Base-by-base conservation (phyloP, 2,797 vertebrate genomes). In the Nyctibius grandis region DNA sequence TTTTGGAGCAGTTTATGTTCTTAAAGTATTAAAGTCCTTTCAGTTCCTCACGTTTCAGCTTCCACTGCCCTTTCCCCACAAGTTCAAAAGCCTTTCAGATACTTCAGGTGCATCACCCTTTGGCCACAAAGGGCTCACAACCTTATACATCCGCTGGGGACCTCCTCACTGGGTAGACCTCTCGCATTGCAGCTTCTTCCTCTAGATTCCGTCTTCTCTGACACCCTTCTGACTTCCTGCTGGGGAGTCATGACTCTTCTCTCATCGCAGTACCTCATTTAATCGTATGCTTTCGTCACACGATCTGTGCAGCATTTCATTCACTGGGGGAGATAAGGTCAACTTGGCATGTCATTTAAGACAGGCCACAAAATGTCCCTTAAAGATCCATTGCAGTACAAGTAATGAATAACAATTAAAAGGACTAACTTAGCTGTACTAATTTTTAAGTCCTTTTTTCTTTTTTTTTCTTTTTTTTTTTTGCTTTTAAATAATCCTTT, bases 1-100 rank as follows among this genome's bases (percentile, higher is more conserved):
- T 89, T 91, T 89, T 34, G 40, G 16, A 51, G 47, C 51, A 72
- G 82, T 90, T 94, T 86, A 84, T 95, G 91, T 91, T 91, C 59
- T 86, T 78, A 64, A 69, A 94, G 63, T 91, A 89, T 80, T 85
- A 67, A 83, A 92, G 91, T 75, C 45, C 21, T 86, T 84, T 91
- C 83, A 44, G 65, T 79, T 93, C 70, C 88, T 88, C 22, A 12
- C 28, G 21, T 89, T 88, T 86, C 88, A 61, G 34, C 59, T 70
- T 91, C 64, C 34, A 17, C 16, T 70, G 53, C 50, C 76, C 42
- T 56, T 79, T 89, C 53, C 15, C 59, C 33, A 42, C 33, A 64
- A 54, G 59, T 84, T 91, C 74, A 85, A 67, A 89, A 82, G 63
- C 48, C n/a, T 67, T 91, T 79, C 67, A 65, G 20, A 17, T 87